Conservation (phyloP, 2,888 invertebrate genomes). For the Lasioglossum morio region DNA sequence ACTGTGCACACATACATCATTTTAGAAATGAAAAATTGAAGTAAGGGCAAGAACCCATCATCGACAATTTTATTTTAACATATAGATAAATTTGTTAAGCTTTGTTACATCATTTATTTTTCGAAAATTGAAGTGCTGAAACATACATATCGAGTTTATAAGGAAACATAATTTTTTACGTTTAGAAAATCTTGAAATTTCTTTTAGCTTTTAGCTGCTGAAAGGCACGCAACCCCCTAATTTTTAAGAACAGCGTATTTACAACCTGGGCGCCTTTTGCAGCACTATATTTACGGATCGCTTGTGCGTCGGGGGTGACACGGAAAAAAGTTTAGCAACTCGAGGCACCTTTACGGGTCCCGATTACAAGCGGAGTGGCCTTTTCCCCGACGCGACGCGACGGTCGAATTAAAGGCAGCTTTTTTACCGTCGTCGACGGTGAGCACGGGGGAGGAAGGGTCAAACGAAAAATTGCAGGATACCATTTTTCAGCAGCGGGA, state of each 20-base stretch:
- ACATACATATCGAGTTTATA: too few relatives aligned
- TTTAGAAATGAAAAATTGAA: neutral
- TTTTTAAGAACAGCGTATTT: neutral
- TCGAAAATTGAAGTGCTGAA: neutral
- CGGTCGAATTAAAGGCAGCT: constrained; percentile 12
- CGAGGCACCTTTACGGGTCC: neutral
- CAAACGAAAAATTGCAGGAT: constrained; percentile 37
- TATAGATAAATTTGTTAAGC: neutral
- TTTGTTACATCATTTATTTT: neutral
- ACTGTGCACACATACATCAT: neutral
- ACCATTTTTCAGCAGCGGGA: constrained; percentile 47
- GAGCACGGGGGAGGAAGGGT: constrained; percentile 9
- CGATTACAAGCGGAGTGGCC: neutral
- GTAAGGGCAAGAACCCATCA: neutral
- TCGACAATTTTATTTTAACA: neutral
- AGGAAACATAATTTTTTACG: neutral
- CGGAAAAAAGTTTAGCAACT: neutral
- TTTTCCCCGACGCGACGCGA: neutral
- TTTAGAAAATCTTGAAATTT: neutral
- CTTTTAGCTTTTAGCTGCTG: neutral
- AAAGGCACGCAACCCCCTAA: neutral
- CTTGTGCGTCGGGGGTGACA: neutral
- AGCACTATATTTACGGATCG: neutral
- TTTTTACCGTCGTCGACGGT: neutral
- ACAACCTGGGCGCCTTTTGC: neutral